Evolutionary conservation across 2,113 vertebrate species (phyloP).

Genomic region (Erpornis zantholeuca): DNA sequence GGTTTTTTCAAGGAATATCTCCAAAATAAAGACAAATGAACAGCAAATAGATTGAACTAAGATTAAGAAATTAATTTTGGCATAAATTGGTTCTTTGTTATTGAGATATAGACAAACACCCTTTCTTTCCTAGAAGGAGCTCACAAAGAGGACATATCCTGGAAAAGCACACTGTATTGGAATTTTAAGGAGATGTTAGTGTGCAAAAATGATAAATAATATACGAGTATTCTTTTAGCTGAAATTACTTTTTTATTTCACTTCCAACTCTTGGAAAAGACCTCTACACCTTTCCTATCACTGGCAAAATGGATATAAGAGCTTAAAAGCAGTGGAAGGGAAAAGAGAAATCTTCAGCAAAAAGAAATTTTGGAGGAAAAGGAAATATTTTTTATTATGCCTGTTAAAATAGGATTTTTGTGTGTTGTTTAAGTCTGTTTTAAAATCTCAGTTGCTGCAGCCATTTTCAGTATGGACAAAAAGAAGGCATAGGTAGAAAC

Average conservation of each 20-base stretch:
- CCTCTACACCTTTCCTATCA: background rate
- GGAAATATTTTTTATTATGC: background rate
- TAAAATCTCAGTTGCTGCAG: background rate
- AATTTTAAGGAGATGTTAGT: background rate
- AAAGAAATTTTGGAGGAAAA: background rate
- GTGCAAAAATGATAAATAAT: background rate
- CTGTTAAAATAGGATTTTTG: background rate
- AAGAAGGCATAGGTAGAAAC: background rate
- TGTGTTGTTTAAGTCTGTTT: background rate
- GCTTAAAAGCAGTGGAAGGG: background rate
- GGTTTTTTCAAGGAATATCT: background rate
- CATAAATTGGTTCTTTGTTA: background rate
- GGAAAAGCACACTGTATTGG: background rate
- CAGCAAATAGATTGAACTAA: background rate
- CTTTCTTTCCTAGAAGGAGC: background rate
- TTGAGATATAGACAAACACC: background rate
- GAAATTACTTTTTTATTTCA: background rate
- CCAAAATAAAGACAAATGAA: background rate
- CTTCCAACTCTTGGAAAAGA: background rate
- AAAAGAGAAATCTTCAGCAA: background rate
- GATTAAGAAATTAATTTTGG: background rate
- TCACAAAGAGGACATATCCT: background rate
- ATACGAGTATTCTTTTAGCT: background rate
- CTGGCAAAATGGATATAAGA: background rate
- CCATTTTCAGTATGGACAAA: background rate